Evolutionary conservation across 2,888 invertebrate species (phyloP).

Genomic region (Sphaerophoria taeniata): DNA sequence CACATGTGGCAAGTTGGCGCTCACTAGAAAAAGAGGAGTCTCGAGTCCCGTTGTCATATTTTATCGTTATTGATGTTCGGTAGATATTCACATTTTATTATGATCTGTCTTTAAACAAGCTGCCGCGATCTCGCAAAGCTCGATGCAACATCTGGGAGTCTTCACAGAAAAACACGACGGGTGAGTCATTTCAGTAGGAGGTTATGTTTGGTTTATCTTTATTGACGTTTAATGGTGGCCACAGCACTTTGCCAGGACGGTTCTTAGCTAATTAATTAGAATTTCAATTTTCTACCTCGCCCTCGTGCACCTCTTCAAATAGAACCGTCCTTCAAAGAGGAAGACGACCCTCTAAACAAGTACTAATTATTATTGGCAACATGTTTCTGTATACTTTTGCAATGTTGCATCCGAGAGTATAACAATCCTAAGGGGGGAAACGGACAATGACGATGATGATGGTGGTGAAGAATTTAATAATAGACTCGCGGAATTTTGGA

Average conservation of each 20-base stretch:
- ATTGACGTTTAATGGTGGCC: constrained; percentile 51
- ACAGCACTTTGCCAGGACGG: constrained; percentile 44
- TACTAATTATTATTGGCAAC: constrained; percentile 77
- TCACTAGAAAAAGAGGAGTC: neutral
- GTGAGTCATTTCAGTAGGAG: constrained; percentile 26
- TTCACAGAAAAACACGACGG: neutral
- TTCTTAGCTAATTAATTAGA: constrained; percentile 58
- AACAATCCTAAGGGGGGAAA: constrained; percentile 14
- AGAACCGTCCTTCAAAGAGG: too few relatives aligned
- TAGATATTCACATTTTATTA: constrained; percentile 41
- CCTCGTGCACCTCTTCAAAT: neutral
- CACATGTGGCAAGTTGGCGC: constrained; percentile 49
- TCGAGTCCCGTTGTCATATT: constrained; percentile 52
- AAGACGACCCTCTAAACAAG: constrained; percentile 72
- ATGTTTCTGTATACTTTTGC: constrained; percentile 61
- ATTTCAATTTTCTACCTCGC: neutral
- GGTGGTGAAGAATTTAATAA: constrained; percentile 68
- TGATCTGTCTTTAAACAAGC: constrained; percentile 43
- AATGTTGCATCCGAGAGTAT: constrained; percentile 18
- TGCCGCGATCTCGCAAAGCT: neutral
- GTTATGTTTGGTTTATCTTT: constrained; percentile 45
- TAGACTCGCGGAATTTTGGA: constrained; percentile 39
- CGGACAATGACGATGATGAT: constrained; percentile 38
- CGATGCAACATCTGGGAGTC: constrained; percentile 46
- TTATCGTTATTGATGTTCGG: constrained; percentile 65